phyloP scores from a whole-genome alignment of 2,888 invertebrate genomes.

The Drosophila subsilvestris region DNA sequence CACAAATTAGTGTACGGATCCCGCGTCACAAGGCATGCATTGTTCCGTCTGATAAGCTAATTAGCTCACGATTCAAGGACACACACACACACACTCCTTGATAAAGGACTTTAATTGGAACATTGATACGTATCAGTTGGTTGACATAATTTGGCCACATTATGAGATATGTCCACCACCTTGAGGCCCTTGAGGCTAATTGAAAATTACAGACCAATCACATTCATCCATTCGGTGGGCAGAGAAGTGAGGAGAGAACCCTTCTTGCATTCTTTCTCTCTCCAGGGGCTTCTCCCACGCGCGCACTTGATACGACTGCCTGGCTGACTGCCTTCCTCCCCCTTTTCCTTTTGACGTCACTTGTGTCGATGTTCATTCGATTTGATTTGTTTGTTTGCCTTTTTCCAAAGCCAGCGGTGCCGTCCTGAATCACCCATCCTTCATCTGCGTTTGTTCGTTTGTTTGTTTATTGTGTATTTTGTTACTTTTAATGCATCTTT shows the following conservation, averaged over 20 bases:
- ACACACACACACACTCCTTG: slow-evolving; percentile 28
- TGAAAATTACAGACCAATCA: slow-evolving; percentile 67
- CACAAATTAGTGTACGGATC: too few relatives aligned
- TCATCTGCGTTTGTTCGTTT: slow-evolving; percentile 53
- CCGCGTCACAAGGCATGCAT: too few relatives aligned
- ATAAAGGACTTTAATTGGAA: slow-evolving; percentile 65
- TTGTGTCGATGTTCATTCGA: slow-evolving; percentile 55
- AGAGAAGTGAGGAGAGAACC: slow-evolving; percentile 9
- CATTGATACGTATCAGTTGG: slow-evolving; percentile 66
- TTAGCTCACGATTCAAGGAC: slow-evolving; percentile 51
- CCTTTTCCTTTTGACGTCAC: slow-evolving; percentile 50
- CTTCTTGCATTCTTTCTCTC: slow-evolving; percentile 1
- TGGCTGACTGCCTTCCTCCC: slow-evolving; percentile 4
- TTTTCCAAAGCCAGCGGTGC: slow-evolving; percentile 10
- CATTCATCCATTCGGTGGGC: slow-evolving; percentile 16
- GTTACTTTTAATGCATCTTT: slow-evolving; percentile 79
- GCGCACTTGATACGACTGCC: not conserved
- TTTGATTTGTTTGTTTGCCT: slow-evolving; percentile 74
- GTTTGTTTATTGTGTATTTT: slow-evolving; percentile 76
- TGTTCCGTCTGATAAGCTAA: slow-evolving; percentile 43
- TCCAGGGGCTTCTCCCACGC: not conserved
- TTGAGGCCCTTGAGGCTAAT: slow-evolving; percentile 62
- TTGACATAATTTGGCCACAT: slow-evolving; percentile 76
- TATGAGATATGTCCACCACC: slow-evolving; percentile 49
- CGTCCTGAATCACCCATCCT: slow-evolving; percentile 22